These are phyloP conservation scores for Lepidurus couesii DNA, from an alignment of 1,140 invertebrate species.

Conservation along the genomic window DNA sequence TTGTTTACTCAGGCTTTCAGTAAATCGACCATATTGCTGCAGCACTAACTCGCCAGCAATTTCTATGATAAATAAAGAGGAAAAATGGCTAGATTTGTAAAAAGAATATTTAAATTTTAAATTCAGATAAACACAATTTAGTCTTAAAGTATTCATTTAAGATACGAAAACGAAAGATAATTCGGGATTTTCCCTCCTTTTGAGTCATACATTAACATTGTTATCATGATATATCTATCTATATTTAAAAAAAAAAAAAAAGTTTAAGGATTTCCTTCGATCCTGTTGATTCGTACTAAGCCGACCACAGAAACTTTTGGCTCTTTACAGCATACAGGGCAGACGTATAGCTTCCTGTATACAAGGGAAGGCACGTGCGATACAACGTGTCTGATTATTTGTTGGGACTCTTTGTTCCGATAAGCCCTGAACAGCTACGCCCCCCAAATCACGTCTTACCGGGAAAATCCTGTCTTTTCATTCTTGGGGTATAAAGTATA, in stretches of 20 bases:
- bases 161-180: too few relatives aligned
- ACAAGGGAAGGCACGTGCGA: background rate
- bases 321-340: background rate
- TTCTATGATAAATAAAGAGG: background rate
- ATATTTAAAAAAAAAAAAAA: too few relatives aligned
- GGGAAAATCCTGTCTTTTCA: too few relatives aligned
- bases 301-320: too few relatives aligned
- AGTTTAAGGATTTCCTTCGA: background rate
- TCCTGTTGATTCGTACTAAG: background rate
- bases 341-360: background rate
- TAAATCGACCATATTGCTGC: conserved; percentile 2
- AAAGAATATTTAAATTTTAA: too few relatives aligned
- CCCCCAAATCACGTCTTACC: background rate
- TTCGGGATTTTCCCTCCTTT: too few relatives aligned
- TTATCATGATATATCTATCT: too few relatives aligned
- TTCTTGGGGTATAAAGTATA: too few relatives aligned
- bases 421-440: background rate
- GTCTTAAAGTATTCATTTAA: too few relatives aligned
- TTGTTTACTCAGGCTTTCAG: background rate
- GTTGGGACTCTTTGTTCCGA: background rate
- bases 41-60: background rate
- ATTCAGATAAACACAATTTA: too few relatives aligned
- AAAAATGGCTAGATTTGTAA: too few relatives aligned
- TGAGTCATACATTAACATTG: too few relatives aligned
- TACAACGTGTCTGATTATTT: background rate